phyloP scores from a whole-genome alignment of 2,113 vertebrate genomes.

The Phyllopteryx taeniolatus region DNA sequence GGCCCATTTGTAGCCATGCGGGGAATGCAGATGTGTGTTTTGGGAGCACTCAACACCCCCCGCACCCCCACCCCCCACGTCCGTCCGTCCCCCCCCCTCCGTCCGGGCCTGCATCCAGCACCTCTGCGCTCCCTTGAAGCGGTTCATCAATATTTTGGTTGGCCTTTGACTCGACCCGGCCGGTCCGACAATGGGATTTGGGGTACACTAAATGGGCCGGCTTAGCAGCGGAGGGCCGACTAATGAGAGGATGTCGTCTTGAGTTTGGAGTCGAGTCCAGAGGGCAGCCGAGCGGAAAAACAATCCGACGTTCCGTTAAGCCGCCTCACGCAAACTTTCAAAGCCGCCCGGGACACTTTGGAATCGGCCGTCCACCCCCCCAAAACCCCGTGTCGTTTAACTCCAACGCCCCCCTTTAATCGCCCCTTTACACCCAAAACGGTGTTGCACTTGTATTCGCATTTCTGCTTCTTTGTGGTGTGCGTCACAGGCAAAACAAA shows the following conservation, averaged over 20 bases:
- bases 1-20: not conserved
- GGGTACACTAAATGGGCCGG: slow-evolving; percentile 76
- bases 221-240: slow-evolving; percentile 71
- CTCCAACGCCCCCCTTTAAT: slow-evolving; percentile 23
- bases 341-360: slow-evolving; percentile 51
- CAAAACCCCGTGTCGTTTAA: slow-evolving; percentile 43
- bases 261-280: slow-evolving; percentile 71
- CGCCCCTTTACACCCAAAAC: slow-evolving; percentile 8
- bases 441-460: not conserved
- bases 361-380: slow-evolving; percentile 35
- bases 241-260: slow-evolving; percentile 80
- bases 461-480: slow-evolving; percentile 9
- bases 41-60: slow-evolving; percentile 57
- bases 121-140: slow-evolving; percentile 54
- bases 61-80: slow-evolving; percentile 41
- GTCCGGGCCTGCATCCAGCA: slow-evolving; percentile 28
- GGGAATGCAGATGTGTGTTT: slow-evolving; percentile 18
- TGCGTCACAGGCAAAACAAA: slow-evolving; percentile 24
- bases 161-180: slow-evolving; percentile 74
- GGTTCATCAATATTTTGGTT: slow-evolving; percentile 79
- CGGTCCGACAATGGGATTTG: slow-evolving; percentile 74
- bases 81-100: slow-evolving; percentile 31
- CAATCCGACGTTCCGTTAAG: slow-evolving; percentile 67
- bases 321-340: slow-evolving; percentile 75
- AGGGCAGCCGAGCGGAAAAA: slow-evolving; percentile 69